phyloP scores from a whole-genome alignment of 2,888 invertebrate genomes.

The Mechanitis mazaeus region DNA sequence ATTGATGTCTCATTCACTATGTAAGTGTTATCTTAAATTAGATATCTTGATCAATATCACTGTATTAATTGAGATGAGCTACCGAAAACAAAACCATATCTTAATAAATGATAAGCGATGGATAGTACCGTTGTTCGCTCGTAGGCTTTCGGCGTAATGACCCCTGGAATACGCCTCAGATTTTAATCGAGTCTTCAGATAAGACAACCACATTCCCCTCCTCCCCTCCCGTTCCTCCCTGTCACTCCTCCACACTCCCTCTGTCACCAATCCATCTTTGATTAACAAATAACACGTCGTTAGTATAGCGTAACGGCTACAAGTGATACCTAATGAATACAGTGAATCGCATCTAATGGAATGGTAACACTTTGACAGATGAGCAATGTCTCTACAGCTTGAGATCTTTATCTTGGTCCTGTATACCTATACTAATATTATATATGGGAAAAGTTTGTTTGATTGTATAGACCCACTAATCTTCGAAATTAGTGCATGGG shows the following conservation, averaged over 20 bases:
- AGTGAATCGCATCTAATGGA: slow-evolving; percentile 28
- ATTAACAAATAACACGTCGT: slow-evolving; percentile 36
- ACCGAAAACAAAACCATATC: slow-evolving; percentile 41
- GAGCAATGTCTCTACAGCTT: slow-evolving; percentile 26
- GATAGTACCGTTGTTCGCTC: slow-evolving; percentile 48
- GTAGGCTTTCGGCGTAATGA: slow-evolving; percentile 47
- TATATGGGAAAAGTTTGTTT: too few species aligned
- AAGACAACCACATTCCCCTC: slow-evolving; percentile 28
- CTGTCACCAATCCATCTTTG: slow-evolving; percentile 32
- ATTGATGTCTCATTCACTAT: too few species aligned
- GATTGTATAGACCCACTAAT: too few species aligned
- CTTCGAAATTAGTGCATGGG: too few species aligned
- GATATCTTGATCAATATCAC: slow-evolving; percentile 22
- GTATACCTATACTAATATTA: background rate
- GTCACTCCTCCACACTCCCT: slow-evolving; percentile 1
- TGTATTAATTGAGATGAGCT: slow-evolving; percentile 25
- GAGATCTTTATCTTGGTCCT: slow-evolving; percentile 19
- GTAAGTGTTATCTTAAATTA: slow-evolving; percentile 16
- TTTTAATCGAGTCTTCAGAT: slow-evolving; percentile 39
- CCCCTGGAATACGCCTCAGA: slow-evolving; percentile 46
- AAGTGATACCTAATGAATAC: slow-evolving; percentile 27
- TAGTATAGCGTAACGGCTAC: slow-evolving; percentile 23
- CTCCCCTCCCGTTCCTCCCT: too few species aligned
- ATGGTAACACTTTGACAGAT: slow-evolving; percentile 26
- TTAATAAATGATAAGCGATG: slow-evolving; percentile 28